Evolutionary conservation across 2,888 invertebrate genomes (phyloP).

Genomic region (Thymelicus lineola): DNA sequence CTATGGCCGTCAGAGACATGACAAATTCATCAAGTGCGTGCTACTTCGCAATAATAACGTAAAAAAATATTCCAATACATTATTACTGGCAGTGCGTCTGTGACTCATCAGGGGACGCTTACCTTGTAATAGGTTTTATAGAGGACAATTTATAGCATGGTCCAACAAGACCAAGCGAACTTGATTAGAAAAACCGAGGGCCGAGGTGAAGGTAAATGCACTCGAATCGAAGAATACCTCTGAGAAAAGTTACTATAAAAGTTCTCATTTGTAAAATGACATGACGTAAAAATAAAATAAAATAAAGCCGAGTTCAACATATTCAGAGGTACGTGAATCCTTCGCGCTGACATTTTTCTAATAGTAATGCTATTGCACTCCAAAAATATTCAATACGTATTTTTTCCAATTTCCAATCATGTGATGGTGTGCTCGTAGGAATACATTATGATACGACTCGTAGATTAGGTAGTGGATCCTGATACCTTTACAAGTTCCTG

Average conservation of each 20-base stretch:
- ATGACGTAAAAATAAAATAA: conserved; percentile 15
- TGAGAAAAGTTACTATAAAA: conserved; percentile 25
- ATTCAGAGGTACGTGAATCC: conserved; percentile 30
- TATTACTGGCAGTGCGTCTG: conserved; percentile 21
- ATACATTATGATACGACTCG: too few relatives aligned
- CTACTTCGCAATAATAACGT: conserved; percentile 14
- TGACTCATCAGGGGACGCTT: conserved; percentile 43
- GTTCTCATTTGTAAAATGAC: conserved; percentile 22
- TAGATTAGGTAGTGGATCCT: too few relatives aligned
- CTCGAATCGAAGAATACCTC: conserved; percentile 21
- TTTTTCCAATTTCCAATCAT: too few relatives aligned
- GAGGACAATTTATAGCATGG: conserved; percentile 20
- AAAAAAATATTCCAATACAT: conserved; percentile 34
- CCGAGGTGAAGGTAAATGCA: conserved; percentile 39
- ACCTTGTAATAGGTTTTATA: conserved; percentile 41
- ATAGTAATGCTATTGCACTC: not conserved
- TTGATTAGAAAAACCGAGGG: conserved; percentile 44
- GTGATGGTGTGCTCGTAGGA: too few relatives aligned
- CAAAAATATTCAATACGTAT: too few relatives aligned
- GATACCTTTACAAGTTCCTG: too few relatives aligned
- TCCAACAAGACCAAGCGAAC: conserved; percentile 41
- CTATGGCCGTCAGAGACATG: conserved; percentile 8
- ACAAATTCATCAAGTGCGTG: conserved; percentile 13
- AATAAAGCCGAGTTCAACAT: conserved; percentile 13
- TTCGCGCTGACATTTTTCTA: conserved; percentile 24